A percentile compares a stretch with the other conserved stretches of the same genome.
These are phyloP conservation scores for Lasioglossum marginatum DNA, from an alignment of 2,888 invertebrate genomes.

Conservation along the genomic window DNA sequence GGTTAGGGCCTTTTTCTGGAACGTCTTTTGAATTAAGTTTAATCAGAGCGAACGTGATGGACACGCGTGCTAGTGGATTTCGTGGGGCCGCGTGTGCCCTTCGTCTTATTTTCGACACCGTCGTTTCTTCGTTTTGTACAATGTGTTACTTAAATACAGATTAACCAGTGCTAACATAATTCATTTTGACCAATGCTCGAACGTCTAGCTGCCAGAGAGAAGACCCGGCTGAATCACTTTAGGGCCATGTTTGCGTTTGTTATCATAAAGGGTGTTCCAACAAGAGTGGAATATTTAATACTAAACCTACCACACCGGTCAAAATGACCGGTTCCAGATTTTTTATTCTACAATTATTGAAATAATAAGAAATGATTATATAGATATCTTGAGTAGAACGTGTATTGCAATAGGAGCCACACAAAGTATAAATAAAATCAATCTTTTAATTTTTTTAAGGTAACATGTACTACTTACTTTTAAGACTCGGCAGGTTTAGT, in stretches of 20 bases:
- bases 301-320: no score
- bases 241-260: not conserved
- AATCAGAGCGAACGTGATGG: conserved; percentile 80
- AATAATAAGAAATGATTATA: no score
- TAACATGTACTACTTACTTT: no score
- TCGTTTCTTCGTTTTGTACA: not conserved
- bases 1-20: conserved; percentile 67
- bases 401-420: no score
- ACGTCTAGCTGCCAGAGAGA: not conserved
- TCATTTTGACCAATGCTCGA: not conserved
- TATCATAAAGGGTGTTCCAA: no score
- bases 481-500: no score
- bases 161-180: not conserved
- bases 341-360: no score
- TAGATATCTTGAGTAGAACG: no score
- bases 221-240: not conserved
- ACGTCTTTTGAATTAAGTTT: conserved; percentile 79
- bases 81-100: conserved; percentile 73
- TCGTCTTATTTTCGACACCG: conserved; percentile 1
- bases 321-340: no score
- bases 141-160: not conserved
- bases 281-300: no score
- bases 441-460: no score
- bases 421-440: no score
- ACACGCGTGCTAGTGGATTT: conserved; percentile 74